Evolutionary conservation across 2,888 invertebrate species (phyloP).

Genomic region (Tipula confusa): DNA sequence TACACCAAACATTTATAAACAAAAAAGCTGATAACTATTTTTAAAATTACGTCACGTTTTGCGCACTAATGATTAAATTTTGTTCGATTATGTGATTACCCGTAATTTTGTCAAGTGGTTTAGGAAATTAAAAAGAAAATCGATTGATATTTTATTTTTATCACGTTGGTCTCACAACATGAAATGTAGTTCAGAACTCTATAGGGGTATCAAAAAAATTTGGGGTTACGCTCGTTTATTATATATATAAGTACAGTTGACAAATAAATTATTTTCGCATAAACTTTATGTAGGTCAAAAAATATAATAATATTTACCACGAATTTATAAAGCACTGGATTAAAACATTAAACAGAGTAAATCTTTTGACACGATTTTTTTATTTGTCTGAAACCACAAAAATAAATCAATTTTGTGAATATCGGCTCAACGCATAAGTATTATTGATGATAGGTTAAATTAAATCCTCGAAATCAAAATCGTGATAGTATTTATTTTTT

Average conservation of each 20-base stretch:
- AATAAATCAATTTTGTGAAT: background rate
- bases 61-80: background rate
- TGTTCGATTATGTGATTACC: background rate
- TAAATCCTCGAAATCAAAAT: background rate
- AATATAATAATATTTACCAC: background rate
- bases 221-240: background rate
- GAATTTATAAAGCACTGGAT: background rate
- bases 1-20: background rate
- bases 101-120: background rate
- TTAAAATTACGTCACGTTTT: background rate
- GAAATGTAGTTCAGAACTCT: too few species aligned
- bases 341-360: background rate
- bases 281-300: background rate
- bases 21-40: background rate
- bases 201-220: background rate
- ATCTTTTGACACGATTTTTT: constrained; percentile 3
- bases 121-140: background rate
- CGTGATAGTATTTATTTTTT: background rate
- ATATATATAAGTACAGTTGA: background rate
- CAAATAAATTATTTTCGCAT: background rate
- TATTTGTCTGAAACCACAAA: background rate
- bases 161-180: too few species aligned
- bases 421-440: background rate
- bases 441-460: background rate
- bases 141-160: too few species aligned